Percentiles rank a stretch among this genome's conserved stretches.
Evolutionary conservation across 2,113 vertebrate genomes (phyloP).

Genomic region (Anas platyrhynchos): DNA sequence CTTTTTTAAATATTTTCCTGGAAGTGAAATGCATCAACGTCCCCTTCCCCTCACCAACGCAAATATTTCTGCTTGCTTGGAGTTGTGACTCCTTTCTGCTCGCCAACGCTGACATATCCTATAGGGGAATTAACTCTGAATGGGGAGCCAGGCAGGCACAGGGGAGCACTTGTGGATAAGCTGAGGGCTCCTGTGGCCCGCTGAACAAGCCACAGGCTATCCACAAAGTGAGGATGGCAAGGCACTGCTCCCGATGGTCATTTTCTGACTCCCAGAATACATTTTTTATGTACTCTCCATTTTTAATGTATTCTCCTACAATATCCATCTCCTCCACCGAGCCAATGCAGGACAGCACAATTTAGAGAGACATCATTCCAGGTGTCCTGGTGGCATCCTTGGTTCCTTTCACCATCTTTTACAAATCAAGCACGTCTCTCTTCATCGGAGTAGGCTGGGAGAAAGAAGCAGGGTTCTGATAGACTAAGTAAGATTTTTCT

Average conservation of each 20-base stretch:
- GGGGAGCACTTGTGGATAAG: background rate
- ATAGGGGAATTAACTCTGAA: background rate
- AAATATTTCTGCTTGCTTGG: background rate
- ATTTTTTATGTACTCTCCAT: background rate
- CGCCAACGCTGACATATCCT: too few relatives aligned
- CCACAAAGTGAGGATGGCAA: background rate
- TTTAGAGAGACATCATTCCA: background rate
- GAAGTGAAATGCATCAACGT: background rate
- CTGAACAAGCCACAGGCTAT: too few relatives aligned
- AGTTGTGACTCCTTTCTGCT: background rate
- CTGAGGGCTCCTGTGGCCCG: fast-evolving
- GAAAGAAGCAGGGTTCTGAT: background rate
- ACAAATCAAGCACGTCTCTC: background rate
- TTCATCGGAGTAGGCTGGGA: background rate
- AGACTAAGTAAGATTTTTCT: background rate
- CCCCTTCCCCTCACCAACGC: background rate
- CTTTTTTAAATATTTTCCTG: background rate
- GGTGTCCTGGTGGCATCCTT: background rate
- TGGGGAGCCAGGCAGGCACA: background rate
- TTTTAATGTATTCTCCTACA: background rate
- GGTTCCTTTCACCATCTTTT: background rate
- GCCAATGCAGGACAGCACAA: background rate
- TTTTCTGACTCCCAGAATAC: background rate
- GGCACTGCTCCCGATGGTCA: too few relatives aligned
- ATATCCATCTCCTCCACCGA: background rate